Evolutionary conservation across 1,140 invertebrate species (phyloP).

Genomic region (Caenorhabditis tropicalis): DNA sequence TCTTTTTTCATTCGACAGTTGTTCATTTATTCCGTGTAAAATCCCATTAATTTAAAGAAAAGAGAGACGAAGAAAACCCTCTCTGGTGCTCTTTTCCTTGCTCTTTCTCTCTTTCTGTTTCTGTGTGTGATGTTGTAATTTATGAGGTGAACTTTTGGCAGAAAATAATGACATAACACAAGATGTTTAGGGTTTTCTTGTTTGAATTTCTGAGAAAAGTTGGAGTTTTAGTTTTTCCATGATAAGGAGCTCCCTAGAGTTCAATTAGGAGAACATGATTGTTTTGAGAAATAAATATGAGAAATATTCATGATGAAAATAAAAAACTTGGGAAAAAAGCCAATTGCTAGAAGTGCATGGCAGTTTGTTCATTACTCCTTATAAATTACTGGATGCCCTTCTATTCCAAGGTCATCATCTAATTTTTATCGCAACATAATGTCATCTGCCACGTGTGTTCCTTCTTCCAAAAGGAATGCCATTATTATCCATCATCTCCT

Average conservation of each 20-base stretch:
- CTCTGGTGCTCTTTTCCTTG: background rate
- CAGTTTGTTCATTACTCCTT: background rate
- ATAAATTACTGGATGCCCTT: background rate
- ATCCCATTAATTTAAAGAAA: constrained; percentile 39
- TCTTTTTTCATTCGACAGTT: background rate
- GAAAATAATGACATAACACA: background rate
- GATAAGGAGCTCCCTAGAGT: too few species aligned
- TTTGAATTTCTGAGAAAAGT: too few species aligned
- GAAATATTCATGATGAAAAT: too few species aligned
- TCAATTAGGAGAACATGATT: too few species aligned
- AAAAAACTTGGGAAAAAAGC: too few species aligned
- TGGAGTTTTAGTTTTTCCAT: too few species aligned
- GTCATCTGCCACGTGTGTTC: constrained; percentile 2
- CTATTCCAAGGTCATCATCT: background rate
- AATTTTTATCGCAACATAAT: constrained; percentile 22
- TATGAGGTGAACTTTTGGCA: constrained; percentile 30
- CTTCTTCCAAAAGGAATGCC: background rate
- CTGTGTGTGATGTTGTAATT: background rate
- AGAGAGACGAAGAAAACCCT: background rate
- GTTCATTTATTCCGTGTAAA: background rate
- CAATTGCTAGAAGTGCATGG: too few species aligned
- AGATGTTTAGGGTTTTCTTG: background rate
- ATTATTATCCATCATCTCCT: constrained; percentile 27
- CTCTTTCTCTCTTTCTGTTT: background rate
- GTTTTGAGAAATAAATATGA: too few species aligned